These are phyloP conservation scores for Acanthis flammea DNA, from an alignment of 2,797 vertebrate species.

Conservation along the genomic window DNA sequence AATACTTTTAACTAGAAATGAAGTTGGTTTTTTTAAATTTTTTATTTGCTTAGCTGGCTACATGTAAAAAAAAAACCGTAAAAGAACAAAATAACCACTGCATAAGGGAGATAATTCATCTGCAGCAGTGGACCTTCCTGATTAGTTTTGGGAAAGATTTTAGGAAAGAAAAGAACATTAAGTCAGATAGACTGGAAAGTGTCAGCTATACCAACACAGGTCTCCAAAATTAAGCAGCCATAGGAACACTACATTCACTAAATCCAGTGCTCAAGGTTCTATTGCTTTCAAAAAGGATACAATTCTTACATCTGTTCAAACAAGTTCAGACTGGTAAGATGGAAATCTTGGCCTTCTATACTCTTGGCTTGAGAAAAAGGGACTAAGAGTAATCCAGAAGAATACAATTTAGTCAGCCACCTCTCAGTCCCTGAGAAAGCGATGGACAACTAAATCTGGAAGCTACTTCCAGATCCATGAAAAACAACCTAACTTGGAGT, in stretches of 20 bases:
- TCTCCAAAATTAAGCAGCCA: neutral
- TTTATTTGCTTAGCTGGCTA: neutral
- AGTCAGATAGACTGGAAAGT: neutral
- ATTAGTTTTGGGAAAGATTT: neutral
- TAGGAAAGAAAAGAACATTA: neutral
- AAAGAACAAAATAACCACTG: neutral
- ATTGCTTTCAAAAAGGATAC: neutral
- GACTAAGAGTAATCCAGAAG: neutral
- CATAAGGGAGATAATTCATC: accelerated
- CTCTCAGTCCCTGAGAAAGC: neutral
- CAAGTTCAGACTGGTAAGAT: neutral
- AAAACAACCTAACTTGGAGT: neutral
- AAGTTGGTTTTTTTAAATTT: neutral
- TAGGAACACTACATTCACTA: neutral
- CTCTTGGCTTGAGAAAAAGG: neutral
- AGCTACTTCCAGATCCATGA: neutral
- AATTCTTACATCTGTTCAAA: neutral
- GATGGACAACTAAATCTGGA: neutral
- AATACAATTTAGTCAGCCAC: neutral
- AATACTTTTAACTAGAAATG: neutral
- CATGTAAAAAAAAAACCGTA: neutral
- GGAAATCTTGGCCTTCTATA: neutral
- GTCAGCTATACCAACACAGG: neutral
- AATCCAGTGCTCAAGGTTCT: neutral
- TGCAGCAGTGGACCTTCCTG: neutral